phyloP scores from a whole-genome alignment of 2,888 invertebrate genomes.

The Steinernema carpocapsae region DNA sequence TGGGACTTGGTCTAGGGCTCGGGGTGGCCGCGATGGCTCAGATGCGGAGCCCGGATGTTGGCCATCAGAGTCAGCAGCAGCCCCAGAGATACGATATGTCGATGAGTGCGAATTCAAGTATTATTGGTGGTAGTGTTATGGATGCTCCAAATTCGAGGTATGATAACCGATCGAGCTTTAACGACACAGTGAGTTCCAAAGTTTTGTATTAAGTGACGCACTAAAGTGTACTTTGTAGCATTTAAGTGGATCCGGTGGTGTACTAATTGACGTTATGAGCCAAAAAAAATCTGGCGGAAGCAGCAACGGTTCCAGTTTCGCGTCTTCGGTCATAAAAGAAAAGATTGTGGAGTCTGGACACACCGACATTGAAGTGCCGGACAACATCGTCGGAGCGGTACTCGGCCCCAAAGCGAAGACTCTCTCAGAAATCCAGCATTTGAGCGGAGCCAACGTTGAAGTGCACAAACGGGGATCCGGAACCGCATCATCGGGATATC shows the following conservation, averaged over 20 bases:
- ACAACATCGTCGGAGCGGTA: slow-evolving; percentile 94
- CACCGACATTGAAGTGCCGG: slow-evolving; percentile 73
- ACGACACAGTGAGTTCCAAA: background rate
- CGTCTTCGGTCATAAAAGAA: slow-evolving; percentile 50
- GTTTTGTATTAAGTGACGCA: background rate
- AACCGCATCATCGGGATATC: slow-evolving; percentile 45
- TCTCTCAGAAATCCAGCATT: slow-evolving; percentile 94
- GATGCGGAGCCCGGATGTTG: slow-evolving; percentile 53
- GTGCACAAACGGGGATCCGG: slow-evolving; percentile 72
- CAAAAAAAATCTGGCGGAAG: slow-evolving; percentile 45
- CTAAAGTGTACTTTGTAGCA: slow-evolving; percentile 12
- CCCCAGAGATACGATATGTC: slow-evolving; percentile 18
- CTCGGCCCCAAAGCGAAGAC: slow-evolving; percentile 94
- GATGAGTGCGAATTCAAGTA: slow-evolving; percentile 12
- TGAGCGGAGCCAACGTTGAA: slow-evolving; percentile 95
- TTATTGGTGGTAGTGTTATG: background rate
- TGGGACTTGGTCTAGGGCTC: slow-evolving; percentile 78
- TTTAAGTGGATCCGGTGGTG: slow-evolving; percentile 42
- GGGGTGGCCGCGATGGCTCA: slow-evolving; percentile 69
- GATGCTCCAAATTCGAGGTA: background rate
- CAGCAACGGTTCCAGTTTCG: slow-evolving; percentile 41
- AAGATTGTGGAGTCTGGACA: slow-evolving; percentile 46
- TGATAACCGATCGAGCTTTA: background rate
- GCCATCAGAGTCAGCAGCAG: slow-evolving; percentile 25
- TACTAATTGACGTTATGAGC: slow-evolving; percentile 52